phyloP scores from a whole-genome alignment of 2,888 invertebrate species.

The Leucophenga maculata region DNA sequence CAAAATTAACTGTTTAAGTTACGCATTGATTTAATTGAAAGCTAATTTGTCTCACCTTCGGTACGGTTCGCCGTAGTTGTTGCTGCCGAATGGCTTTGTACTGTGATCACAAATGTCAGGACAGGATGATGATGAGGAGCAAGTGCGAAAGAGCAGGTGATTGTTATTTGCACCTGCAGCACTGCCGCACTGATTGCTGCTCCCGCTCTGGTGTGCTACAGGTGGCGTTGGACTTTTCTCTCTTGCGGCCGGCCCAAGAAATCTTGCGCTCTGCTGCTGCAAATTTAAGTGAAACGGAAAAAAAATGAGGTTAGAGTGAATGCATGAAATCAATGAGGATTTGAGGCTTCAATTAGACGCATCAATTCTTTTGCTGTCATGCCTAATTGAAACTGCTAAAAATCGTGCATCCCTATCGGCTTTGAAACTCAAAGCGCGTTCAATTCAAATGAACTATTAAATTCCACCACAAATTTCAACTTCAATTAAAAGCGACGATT shows the following conservation, averaged over 20 bases:
- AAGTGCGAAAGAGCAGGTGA: constrained; percentile 71
- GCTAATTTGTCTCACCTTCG: constrained; percentile 62
- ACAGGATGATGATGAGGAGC: constrained; percentile 70
- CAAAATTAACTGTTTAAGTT: neutral
- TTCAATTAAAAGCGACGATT: constrained; percentile 44
- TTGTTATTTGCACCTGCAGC: constrained; percentile 71
- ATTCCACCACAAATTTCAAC: constrained; percentile 45
- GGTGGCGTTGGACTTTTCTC: constrained; percentile 72
- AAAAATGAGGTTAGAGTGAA: neutral
- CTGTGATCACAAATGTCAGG: constrained; percentile 72
- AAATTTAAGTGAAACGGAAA: constrained; percentile 36
- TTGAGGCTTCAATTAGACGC: constrained; percentile 44
- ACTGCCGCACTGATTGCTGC: constrained; percentile 67
- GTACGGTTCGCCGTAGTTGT: constrained; percentile 70
- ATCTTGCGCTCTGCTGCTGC: constrained; percentile 74
- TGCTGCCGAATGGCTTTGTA: constrained; percentile 70
- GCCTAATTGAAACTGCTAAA: neutral
- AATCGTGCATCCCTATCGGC: constrained; percentile 31
- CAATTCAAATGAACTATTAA: constrained; percentile 51
- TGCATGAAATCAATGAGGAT: no score
- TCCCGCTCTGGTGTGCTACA: constrained; percentile 68
- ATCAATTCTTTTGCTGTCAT: constrained; percentile 42
- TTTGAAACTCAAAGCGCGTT: constrained; percentile 4
- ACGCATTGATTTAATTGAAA: neutral
- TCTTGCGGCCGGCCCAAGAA: constrained; percentile 72